Evolutionary conservation across 2,113 vertebrate species (phyloP).

Genomic region (Gasterosteus nipponicus): DNA sequence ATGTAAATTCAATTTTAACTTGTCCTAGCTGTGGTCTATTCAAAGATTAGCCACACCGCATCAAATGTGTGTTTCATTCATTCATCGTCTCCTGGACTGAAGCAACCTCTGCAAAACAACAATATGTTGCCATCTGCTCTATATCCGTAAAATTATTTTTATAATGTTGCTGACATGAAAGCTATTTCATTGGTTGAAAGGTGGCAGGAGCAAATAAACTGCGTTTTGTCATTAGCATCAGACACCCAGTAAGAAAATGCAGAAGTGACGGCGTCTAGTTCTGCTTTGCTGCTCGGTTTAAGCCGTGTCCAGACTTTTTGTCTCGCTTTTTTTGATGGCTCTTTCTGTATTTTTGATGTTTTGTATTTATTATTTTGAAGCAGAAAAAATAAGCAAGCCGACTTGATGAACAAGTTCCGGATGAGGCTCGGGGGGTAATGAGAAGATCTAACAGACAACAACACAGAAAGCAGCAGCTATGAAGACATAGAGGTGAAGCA

Average conservation of each 20-base stretch:
- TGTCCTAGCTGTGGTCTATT: background rate
- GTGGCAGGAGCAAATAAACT: background rate
- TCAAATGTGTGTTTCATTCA: background rate
- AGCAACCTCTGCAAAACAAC: slow-evolving; percentile 3
- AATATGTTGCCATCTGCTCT: background rate
- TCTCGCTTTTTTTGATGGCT: background rate
- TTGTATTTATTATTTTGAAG: background rate
- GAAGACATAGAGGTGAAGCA: no score
- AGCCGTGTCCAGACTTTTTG: background rate
- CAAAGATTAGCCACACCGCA: background rate
- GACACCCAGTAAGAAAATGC: background rate
- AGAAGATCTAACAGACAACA: background rate
- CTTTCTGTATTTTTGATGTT: background rate
- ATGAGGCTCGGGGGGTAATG: background rate
- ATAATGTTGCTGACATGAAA: background rate
- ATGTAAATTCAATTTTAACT: no score
- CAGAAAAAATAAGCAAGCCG: background rate
- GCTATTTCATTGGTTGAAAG: background rate
- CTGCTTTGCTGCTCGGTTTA: background rate
- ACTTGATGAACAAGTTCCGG: background rate
- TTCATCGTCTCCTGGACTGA: background rate
- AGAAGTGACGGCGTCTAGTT: background rate
- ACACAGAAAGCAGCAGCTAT: no score
- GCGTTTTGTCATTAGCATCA: background rate
- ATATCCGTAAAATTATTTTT: background rate